Conservation (phyloP, 1,140 invertebrate species). For the Magallana ariakensis region DNA sequence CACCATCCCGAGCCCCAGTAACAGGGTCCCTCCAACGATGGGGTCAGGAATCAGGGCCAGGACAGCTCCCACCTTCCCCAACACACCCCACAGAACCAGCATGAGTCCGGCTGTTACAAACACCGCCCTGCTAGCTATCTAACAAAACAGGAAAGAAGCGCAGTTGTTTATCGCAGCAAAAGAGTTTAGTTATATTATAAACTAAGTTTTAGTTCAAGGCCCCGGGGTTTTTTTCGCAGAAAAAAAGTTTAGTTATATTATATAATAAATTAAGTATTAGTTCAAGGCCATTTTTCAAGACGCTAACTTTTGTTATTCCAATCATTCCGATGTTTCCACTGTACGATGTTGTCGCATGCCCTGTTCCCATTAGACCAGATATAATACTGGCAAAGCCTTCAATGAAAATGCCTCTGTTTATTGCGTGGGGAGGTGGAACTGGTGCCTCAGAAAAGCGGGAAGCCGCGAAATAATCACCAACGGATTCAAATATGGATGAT, state of each 20-base stretch:
- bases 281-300: too few relatives aligned
- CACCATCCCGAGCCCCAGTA: conserved; percentile 72
- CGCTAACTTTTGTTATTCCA: conserved; percentile 82
- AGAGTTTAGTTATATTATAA: too few relatives aligned
- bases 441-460: conserved; percentile 89
- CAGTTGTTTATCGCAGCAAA: too few relatives aligned
- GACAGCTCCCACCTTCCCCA: conserved; percentile 90
- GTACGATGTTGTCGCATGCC: conserved; percentile 88
- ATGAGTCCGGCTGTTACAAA: conserved; percentile 87
- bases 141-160: too few relatives aligned
- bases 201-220: too few relatives aligned
- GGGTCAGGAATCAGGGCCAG: conserved; percentile 93
- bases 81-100: conserved; percentile 84
- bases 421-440: conserved; percentile 88
- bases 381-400: conserved; percentile 54
- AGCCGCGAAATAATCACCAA: conserved; percentile 93
- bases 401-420: conserved; percentile 84
- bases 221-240: too few relatives aligned
- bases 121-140: conserved; percentile 67
- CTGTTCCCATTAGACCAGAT: conserved; percentile 80
- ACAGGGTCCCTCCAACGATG: conserved; percentile 86
- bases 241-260: too few relatives aligned
- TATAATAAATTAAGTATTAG: too few relatives aligned
- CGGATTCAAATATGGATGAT: conserved; percentile 82
- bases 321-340: conserved; percentile 91